These are phyloP conservation scores for Oophaga sylvatica DNA, from an alignment of 2,797 vertebrate species.

Conservation along the genomic window DNA sequence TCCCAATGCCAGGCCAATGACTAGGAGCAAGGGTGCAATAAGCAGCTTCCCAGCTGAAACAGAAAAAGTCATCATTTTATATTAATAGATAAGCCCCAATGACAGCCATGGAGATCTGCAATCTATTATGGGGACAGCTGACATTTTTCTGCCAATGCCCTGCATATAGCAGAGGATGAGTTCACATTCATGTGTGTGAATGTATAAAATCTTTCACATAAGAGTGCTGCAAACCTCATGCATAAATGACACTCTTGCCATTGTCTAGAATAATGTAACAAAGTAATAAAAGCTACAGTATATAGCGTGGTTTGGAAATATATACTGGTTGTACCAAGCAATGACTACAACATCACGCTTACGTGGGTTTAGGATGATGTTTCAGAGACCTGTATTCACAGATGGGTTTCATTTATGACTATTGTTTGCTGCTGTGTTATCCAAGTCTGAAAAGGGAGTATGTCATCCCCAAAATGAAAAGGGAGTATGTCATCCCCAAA, in stretches of 20 bases:
- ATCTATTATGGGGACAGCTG: neutral
- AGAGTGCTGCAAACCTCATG: neutral
- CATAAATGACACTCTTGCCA: neutral
- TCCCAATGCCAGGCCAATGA: slow-evolving; percentile 91
- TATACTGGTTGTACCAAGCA: no score
- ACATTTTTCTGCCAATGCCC: neutral
- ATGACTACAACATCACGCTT: no score
- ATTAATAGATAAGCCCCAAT: neutral
- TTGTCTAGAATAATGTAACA: no score
- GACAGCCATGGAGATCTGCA: neutral
- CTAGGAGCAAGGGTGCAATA: slow-evolving; percentile 88
- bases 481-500: no score
- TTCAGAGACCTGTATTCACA: no score
- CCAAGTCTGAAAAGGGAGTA: no score
- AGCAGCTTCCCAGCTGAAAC: slow-evolving; percentile 91
- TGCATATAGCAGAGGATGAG: neutral
- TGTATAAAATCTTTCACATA: neutral
- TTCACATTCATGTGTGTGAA: neutral
- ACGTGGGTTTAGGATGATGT: no score
- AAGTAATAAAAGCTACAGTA: no score
- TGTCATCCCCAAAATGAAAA: no score
- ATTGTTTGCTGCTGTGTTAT: no score
- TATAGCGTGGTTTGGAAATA: neutral
- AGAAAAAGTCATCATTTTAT: slow-evolving; percentile 60
- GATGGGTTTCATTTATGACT: no score